Percentiles rank a stretch among this genome's conserved stretches.
These are phyloP conservation scores for Sarcophaga peregrina DNA, from an alignment of 1,140 invertebrate genomes.

Conservation along the genomic window DNA sequence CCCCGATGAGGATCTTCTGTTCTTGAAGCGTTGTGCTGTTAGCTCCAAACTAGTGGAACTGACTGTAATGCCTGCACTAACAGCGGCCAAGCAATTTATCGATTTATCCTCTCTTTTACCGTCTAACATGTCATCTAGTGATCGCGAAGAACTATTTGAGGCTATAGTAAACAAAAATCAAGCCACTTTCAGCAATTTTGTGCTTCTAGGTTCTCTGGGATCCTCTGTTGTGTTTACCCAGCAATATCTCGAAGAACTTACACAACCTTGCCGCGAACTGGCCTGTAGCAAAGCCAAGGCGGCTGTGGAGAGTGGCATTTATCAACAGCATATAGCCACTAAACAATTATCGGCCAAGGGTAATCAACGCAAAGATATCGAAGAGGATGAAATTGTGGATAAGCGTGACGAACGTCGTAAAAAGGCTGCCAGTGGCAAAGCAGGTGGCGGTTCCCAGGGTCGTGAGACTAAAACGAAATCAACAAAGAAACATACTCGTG, in stretches of 20 bases:
- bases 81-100: constrained; percentile 78
- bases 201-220: constrained; percentile 69
- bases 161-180: constrained; percentile 71
- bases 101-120: constrained; percentile 85
- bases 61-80: constrained; percentile 73
- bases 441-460: constrained; percentile 90
- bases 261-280: constrained; percentile 75
- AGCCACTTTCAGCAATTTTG: constrained; percentile 66
- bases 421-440: constrained; percentile 86
- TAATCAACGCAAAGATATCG: constrained; percentile 50
- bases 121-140: constrained; percentile 80
- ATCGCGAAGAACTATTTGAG: constrained; percentile 79
- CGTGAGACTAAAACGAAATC: constrained; percentile 96
- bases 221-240: constrained; percentile 70
- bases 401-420: constrained; percentile 89
- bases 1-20: constrained; percentile 77
- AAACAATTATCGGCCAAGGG: constrained; percentile 69
- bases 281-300: constrained; percentile 80
- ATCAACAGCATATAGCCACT: constrained; percentile 73
- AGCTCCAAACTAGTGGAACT: constrained; percentile 68
- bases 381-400: constrained; percentile 71
- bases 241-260: constrained; percentile 77
- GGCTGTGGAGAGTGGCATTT: constrained; percentile 75
- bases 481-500: constrained; percentile 80
- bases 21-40: constrained; percentile 82